These are phyloP conservation scores for Thunnus maccoyii DNA, from an alignment of 2,113 vertebrate species.

Conservation along the genomic window DNA sequence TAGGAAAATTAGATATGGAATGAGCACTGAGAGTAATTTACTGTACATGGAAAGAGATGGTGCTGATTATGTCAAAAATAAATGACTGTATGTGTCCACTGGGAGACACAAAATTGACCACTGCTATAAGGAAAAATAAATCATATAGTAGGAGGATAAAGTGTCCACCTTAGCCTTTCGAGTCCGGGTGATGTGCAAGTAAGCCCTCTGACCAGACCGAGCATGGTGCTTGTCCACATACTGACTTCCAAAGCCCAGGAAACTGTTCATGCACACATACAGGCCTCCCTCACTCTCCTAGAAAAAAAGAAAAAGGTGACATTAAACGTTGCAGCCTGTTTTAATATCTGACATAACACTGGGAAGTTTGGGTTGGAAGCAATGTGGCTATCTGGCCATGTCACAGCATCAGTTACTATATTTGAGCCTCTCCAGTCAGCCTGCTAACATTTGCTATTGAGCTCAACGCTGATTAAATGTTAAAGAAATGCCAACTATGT, in stretches of 20 bases:
- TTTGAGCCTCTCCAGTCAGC: neutral
- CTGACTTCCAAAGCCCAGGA: conserved; percentile 95
- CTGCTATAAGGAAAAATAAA: neutral
- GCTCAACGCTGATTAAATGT: neutral
- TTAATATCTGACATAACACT: neutral
- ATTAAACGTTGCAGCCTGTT: neutral
- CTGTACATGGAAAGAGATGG: neutral
- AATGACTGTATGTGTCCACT: neutral
- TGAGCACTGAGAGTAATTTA: neutral
- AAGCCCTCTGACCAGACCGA: conserved; percentile 94
- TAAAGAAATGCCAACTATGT: neutral
- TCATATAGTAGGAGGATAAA: neutral
- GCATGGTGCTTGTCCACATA: conserved; percentile 93
- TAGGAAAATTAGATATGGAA: conserved; percentile 40
- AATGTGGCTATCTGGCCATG: neutral
- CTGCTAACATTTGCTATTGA: conserved; percentile 12
- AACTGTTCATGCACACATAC: conserved; percentile 98
- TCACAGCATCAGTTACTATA: conserved; percentile 22
- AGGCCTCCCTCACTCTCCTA: conserved; percentile 97
- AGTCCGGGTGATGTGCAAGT: conserved; percentile 93
- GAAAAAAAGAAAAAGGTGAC: neutral
- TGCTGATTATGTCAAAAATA: neutral
- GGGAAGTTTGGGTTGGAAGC: neutral
- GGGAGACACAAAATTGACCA: neutral
- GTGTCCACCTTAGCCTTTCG: conserved; percentile 88